Evolutionary conservation across 2,113 vertebrate species (phyloP).

Genomic region (Actinemys pallida): DNA sequence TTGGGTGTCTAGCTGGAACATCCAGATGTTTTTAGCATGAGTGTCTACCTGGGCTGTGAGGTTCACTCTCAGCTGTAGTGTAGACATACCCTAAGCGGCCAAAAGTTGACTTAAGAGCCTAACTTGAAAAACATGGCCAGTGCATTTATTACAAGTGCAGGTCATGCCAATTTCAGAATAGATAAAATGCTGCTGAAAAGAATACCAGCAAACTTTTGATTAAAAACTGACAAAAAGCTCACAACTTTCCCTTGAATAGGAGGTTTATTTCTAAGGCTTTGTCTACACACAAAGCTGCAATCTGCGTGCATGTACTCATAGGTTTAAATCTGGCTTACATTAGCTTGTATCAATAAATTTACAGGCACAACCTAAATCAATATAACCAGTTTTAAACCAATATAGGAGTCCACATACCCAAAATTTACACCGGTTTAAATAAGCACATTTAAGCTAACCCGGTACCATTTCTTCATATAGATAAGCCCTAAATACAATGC

Average conservation of each 20-base stretch:
- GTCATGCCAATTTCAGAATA: not conserved
- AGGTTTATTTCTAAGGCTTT: conserved; percentile 12
- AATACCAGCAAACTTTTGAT: not conserved
- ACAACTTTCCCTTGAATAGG: not conserved
- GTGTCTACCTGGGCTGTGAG: not conserved
- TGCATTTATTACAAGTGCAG: not conserved
- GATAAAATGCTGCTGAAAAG: not conserved
- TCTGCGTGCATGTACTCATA: not conserved
- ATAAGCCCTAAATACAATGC: not conserved
- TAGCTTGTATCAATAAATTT: not conserved
- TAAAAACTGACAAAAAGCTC: not conserved
- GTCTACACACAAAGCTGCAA: not conserved
- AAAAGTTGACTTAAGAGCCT: not conserved
- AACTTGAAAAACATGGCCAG: not conserved
- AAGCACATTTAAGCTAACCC: not conserved
- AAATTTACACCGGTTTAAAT: not conserved
- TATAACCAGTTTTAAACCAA: not conserved
- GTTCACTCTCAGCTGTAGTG: not conserved
- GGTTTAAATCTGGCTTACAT: not conserved
- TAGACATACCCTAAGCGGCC: not conserved
- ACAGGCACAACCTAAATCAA: not conserved
- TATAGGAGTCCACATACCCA: not conserved
- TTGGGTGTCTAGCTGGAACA: not conserved
- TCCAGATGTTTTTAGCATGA: not conserved
- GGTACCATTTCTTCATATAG: not conserved